Evolutionary conservation across 2,113 vertebrate species (phyloP).

Genomic region (Astur gentilis): DNA sequence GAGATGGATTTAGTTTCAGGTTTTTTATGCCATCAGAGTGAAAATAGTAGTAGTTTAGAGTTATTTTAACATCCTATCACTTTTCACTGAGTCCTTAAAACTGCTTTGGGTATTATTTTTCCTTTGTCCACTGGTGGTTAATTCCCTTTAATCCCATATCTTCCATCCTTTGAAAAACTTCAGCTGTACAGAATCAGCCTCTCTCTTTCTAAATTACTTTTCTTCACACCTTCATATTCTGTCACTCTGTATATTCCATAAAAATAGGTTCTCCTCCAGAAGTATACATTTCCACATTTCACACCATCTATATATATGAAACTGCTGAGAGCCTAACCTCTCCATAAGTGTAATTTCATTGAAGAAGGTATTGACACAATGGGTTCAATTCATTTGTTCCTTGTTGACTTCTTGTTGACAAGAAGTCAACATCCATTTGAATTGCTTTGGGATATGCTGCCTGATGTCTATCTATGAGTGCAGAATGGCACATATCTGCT

Average conservation of each 20-base stretch:
- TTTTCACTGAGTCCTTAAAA: slow-evolving; percentile 6
- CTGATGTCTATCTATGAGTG: neutral
- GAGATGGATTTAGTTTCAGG: neutral
- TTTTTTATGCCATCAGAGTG: neutral
- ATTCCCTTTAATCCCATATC: slow-evolving; percentile 9
- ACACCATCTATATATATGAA: neutral
- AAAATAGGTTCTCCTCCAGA: neutral
- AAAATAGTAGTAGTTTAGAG: neutral
- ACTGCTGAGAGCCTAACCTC: neutral
- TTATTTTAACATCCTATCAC: neutral
- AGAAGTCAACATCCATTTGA: neutral
- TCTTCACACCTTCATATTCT: neutral
- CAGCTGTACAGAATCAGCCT: neutral
- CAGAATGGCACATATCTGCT: neutral
- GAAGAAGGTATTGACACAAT: neutral
- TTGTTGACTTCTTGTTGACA: neutral
- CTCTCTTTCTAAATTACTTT: neutral
- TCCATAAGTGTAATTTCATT: neutral
- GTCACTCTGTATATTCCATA: neutral
- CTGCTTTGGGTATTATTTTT: slow-evolving; percentile 24
- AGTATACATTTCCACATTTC: neutral
- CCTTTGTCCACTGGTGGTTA: slow-evolving; percentile 4
- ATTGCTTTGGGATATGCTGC: neutral
- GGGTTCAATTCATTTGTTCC: neutral
- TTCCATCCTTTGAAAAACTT: slow-evolving; percentile 5